Percentiles rank a stretch among this genome's conserved stretches.
Evolutionary conservation across 2,113 vertebrate species (phyloP).

Genomic region (Nothoprocta perdicaria): DNA sequence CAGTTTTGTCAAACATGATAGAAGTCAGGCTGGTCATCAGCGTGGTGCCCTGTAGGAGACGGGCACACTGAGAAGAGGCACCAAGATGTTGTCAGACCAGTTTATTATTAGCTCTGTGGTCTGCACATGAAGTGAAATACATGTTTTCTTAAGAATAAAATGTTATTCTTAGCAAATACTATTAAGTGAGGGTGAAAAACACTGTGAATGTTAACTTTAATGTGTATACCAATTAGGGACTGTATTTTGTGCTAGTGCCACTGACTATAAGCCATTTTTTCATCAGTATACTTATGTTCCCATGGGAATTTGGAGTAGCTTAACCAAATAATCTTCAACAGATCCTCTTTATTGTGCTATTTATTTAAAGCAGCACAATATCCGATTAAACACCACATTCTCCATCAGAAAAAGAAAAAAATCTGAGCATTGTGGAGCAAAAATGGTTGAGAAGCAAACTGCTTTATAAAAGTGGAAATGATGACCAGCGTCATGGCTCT

Average conservation of each 20-base stretch:
- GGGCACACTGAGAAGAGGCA: rapidly evolving
- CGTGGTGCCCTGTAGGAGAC: conserved; percentile 77
- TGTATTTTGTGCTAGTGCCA: neutral
- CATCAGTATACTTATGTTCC: neutral
- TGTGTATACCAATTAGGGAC: neutral
- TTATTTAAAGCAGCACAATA: neutral
- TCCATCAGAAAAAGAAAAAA: neutral
- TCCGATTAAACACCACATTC: neutral
- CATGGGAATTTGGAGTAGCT: neutral
- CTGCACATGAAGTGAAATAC: neutral
- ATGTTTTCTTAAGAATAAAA: neutral
- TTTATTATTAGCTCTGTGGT: conserved; percentile 14
- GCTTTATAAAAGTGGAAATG: neutral
- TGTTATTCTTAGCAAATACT: neutral
- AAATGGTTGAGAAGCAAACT: neutral
- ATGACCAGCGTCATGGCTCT: neutral
- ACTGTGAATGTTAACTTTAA: conserved; percentile 10
- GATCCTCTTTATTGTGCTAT: neutral
- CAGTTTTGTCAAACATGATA: conserved; percentile 82
- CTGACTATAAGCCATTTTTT: neutral
- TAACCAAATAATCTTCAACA: neutral
- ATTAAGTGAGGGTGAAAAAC: neutral
- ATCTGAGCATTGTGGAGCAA: neutral
- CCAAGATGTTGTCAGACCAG: neutral
- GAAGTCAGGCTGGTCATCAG: conserved; percentile 80